Conservation (phyloP, 2,797 vertebrate genomes). For the Aulostomus chinensis region DNA sequence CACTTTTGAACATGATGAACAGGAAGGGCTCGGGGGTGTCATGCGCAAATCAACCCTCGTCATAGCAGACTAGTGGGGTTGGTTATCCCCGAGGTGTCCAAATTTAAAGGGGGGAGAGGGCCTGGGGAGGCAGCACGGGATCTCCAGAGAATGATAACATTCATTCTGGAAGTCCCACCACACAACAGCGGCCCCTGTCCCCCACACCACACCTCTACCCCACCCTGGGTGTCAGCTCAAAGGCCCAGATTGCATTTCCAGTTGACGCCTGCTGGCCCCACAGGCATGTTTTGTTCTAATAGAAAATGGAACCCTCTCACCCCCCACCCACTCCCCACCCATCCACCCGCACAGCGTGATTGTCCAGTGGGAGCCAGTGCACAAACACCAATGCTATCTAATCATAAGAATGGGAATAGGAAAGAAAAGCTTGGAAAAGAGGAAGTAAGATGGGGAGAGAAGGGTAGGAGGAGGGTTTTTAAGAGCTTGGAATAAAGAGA, state of each 20-base stretch:
- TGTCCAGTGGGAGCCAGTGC: slow-evolving; percentile 64
- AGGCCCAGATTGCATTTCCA: slow-evolving; percentile 75
- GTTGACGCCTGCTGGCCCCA: slow-evolving; percentile 70
- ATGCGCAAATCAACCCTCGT: slow-evolving; percentile 46
- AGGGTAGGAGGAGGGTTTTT: slow-evolving; percentile 39
- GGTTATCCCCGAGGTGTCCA: slow-evolving; percentile 46
- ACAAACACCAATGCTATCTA: slow-evolving; percentile 73
- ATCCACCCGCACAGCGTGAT: slow-evolving; percentile 51
- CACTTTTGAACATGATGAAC: slow-evolving; percentile 18
- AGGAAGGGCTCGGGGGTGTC: slow-evolving; percentile 13
- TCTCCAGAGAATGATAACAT: slow-evolving; percentile 72
- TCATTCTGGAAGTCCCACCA: slow-evolving; percentile 51
- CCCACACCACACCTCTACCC: slow-evolving; percentile 43
- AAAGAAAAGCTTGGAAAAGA: slow-evolving; percentile 64
- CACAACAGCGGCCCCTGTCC: slow-evolving; percentile 40
- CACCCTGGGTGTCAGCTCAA: slow-evolving; percentile 67
- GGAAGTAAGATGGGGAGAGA: slow-evolving; percentile 32
- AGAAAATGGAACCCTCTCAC: slow-evolving; percentile 66
- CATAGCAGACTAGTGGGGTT: slow-evolving; percentile 36
- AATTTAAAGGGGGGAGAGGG: slow-evolving; percentile 40
- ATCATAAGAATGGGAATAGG: slow-evolving; percentile 67
- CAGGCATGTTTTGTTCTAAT: slow-evolving; percentile 76
- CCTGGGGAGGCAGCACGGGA: slow-evolving; percentile 40
- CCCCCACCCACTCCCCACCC: slow-evolving; percentile 10
- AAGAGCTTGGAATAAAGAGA: slow-evolving; percentile 32